Evolutionary conservation across 2,113 vertebrate genomes (phyloP), one percentile per base, ranked within the genome.

Genomic region (Xenopus tropicalis): DNA sequence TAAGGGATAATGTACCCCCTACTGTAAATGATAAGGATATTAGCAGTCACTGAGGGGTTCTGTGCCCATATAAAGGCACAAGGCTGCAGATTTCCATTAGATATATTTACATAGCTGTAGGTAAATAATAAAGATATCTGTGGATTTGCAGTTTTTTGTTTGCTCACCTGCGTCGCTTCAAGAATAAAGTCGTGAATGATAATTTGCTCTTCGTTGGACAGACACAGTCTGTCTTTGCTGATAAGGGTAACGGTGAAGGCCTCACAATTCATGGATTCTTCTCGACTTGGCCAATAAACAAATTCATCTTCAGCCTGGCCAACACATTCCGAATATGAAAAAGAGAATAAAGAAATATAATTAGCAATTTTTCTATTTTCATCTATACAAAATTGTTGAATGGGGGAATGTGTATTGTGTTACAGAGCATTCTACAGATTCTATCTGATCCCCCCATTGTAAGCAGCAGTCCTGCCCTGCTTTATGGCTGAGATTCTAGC

Each of bases 101-200:
- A 29, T 3, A 6, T 29, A 29, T 29, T 29, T 29, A 29, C 3
- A 29, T n/a, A n/a, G n/a, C n/a, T n/a, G n/a, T 29, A 29, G 25
- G 6, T 29, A 11, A 4, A 46, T 10, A 46, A 11, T 14, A 46
- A 14, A 46, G 3, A 46, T 11, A 2, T 19, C 3, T 52, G 14
- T 52, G 48, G 48, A 52, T 52, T 52, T n/a, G 25, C 25, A 29
- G 6, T 29, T 29, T 29, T 3, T 6, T 16, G 51, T 54, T 46
- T n/a, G 16, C 78, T 81, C 88, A 99, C 97, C 95, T 99, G 97
- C 66, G 97, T 99, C 78, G 97, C 97, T 89, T 99, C 97, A 61
- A 99, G 91, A 88, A 99, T 98, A 80, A 99, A 99, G 89, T 99
- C 96, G 70, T 99, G 97, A 90, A 99, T 98, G 90, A 98, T 94